These are phyloP conservation scores for Equus quagga DNA, from an alignment of 2,113 vertebrate species.

Conservation along the genomic window DNA sequence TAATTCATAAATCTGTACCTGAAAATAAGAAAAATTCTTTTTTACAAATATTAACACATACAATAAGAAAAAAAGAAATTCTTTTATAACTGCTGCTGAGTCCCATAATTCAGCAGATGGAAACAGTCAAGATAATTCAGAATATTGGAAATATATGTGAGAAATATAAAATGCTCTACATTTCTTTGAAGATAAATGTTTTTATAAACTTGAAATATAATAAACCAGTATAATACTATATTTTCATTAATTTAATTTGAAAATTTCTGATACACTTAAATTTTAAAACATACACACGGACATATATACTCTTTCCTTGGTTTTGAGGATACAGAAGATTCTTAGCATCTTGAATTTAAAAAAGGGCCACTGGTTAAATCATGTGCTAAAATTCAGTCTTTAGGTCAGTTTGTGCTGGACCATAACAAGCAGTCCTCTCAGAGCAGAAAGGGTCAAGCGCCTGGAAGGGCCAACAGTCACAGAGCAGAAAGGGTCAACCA, in stretches of 20 bases:
- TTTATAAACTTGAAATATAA: not conserved
- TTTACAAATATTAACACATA: not conserved
- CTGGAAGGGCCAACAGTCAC: too few species aligned
- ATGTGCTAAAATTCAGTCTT: too few species aligned
- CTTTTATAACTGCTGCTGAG: not conserved
- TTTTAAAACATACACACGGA: not conserved
- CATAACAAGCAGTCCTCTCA: accelerated
- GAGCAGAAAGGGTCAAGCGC: accelerated
- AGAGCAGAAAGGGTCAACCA: accelerated
- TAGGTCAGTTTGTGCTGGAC: not conserved
- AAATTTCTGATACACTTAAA: not conserved
- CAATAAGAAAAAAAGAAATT: not conserved
- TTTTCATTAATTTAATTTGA: not conserved
- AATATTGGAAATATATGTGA: not conserved
- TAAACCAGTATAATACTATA: not conserved
- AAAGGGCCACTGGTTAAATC: not conserved
- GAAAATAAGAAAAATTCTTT: conserved; percentile 67
- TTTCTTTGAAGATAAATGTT: not conserved
- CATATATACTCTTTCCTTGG: not conserved
- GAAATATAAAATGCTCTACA: not conserved
- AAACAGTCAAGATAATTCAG: not conserved
- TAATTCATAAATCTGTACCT: conserved; percentile 99
- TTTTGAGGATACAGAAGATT: not conserved
- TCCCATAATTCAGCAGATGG: not conserved
- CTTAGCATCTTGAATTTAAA: not conserved